These are phyloP conservation scores for Chrysemys picta DNA, from an alignment of 2,113 vertebrate genomes.

Conservation along the genomic window DNA sequence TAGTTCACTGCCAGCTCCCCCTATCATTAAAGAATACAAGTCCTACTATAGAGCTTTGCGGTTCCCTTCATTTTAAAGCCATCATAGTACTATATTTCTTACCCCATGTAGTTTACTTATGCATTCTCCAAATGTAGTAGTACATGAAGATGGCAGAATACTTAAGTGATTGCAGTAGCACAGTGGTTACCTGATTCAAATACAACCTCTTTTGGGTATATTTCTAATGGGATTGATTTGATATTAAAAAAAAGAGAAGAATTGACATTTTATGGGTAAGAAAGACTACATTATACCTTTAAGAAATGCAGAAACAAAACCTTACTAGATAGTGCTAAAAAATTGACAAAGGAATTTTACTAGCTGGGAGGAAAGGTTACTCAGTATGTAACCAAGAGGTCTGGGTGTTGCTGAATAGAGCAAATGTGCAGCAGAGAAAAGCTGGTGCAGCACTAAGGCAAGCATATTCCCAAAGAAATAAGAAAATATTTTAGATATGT, in stretches of 20 bases:
- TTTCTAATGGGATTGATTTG: neutral
- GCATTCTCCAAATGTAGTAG: no score
- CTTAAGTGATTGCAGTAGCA: neutral
- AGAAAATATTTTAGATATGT: neutral
- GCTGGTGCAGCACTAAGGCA: slow-evolving; percentile 13
- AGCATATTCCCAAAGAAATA: slow-evolving; percentile 5
- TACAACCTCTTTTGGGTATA: neutral
- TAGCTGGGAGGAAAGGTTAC: slow-evolving; percentile 11
- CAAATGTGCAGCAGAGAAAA: slow-evolving; percentile 42
- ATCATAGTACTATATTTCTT: neutral
- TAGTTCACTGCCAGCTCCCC: neutral
- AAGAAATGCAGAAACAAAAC: neutral
- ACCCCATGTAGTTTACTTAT: no score
- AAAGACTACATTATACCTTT: no score
- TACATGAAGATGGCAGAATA: neutral
- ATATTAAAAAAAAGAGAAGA: no score
- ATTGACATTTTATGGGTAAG: no score
- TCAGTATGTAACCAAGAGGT: slow-evolving; percentile 24
- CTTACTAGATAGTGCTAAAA: slow-evolving; percentile 19
- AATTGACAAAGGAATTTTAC: slow-evolving; percentile 2
- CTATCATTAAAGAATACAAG: neutral
- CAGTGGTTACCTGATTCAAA: neutral
- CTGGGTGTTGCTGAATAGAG: slow-evolving; percentile 43
- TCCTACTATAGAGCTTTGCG: neutral
- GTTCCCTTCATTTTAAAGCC: neutral